Conservation (phyloP, 30 jellyfish, hydroid and myxozoan species). For the Aurelia coerulea region DNA sequence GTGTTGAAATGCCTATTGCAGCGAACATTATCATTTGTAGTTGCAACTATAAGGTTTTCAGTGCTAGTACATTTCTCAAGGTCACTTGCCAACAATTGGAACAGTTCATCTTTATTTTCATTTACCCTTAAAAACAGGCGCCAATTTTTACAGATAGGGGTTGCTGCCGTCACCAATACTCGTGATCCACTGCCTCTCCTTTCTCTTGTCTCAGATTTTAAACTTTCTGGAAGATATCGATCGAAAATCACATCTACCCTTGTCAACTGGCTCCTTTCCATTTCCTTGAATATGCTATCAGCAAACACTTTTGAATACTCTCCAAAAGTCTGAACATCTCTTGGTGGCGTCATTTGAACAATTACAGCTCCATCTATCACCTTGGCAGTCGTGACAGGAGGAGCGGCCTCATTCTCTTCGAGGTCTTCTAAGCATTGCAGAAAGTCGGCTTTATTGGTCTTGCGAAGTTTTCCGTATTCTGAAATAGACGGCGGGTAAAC, state of each 20-base stretch:
- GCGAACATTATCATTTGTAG: neutral
- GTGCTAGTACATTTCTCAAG: neutral
- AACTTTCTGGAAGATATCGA: neutral
- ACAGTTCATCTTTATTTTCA: conserved; percentile 42
- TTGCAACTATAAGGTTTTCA: conserved; percentile 6
- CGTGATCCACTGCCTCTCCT: conserved; percentile 62
- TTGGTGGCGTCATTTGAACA: conserved; percentile 19
- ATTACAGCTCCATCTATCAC: conserved; percentile 13
- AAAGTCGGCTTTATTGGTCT: conserved; percentile 7
- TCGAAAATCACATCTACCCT: conserved; percentile 12
- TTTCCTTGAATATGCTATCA: neutral
- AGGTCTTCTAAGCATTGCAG: conserved; percentile 1
- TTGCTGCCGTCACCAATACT: conserved; percentile 18
- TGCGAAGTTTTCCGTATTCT: conserved; percentile 15
- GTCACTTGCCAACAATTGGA: conserved; percentile 6
- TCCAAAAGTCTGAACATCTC: conserved; percentile 9
- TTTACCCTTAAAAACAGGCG: conserved; percentile 16
- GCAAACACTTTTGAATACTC: neutral
- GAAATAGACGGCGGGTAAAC: conserved; percentile 38
- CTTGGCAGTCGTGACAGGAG: neutral
- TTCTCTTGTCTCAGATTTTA: conserved; percentile 37
- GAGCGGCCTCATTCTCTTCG: no score
- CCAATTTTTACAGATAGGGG: conserved; percentile 25
- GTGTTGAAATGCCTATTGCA: neutral
- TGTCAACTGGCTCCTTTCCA: no score